Evolutionary conservation across 1,140 invertebrate genomes (phyloP).

Genomic region (Drosophila insularis): DNA sequence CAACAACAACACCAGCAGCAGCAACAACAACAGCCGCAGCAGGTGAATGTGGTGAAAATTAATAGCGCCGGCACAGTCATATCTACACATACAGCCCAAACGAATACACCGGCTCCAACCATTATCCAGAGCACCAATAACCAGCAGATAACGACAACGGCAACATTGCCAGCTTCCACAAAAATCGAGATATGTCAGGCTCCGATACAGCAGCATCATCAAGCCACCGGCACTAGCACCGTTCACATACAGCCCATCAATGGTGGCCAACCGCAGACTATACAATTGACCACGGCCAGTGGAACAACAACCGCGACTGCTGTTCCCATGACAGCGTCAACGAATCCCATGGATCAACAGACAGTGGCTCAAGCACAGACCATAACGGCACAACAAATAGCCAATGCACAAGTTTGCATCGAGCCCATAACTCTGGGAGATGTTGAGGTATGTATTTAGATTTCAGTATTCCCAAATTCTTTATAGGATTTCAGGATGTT

Average conservation of each 20-base stretch:
- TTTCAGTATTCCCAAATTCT: slow-evolving; percentile 74
- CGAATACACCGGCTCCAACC: slow-evolving; percentile 71
- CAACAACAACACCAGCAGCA: slow-evolving; percentile 49
- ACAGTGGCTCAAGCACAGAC: slow-evolving; percentile 72
- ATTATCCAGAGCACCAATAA: slow-evolving; percentile 81
- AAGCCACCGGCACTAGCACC: slow-evolving; percentile 37
- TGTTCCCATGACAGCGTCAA: slow-evolving; percentile 82
- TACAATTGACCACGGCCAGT: slow-evolving; percentile 65
- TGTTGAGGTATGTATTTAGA: slow-evolving; percentile 84
- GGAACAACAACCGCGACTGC: slow-evolving; percentile 76
- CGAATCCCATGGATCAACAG: slow-evolving; percentile 45
- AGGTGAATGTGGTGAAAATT: slow-evolving; percentile 82
- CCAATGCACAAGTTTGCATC: slow-evolving; percentile 89
- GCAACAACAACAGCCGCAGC: slow-evolving; percentile 81
- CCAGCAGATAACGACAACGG: slow-evolving; percentile 80
- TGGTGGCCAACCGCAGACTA: slow-evolving; percentile 62
- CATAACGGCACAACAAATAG: slow-evolving; percentile 83
- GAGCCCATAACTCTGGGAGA: slow-evolving; percentile 86
- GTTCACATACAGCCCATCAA: slow-evolving; percentile 65
- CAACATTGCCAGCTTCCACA: slow-evolving; percentile 75
- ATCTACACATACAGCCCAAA: slow-evolving; percentile 74
- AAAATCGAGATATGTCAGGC: slow-evolving; percentile 80
- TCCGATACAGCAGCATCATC: slow-evolving; percentile 62
- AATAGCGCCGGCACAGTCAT: slow-evolving; percentile 80
- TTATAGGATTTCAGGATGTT: slow-evolving; percentile 64